Evolutionary conservation across 2,797 vertebrate species (phyloP).

Genomic region (Brachymystax lenok): DNA sequence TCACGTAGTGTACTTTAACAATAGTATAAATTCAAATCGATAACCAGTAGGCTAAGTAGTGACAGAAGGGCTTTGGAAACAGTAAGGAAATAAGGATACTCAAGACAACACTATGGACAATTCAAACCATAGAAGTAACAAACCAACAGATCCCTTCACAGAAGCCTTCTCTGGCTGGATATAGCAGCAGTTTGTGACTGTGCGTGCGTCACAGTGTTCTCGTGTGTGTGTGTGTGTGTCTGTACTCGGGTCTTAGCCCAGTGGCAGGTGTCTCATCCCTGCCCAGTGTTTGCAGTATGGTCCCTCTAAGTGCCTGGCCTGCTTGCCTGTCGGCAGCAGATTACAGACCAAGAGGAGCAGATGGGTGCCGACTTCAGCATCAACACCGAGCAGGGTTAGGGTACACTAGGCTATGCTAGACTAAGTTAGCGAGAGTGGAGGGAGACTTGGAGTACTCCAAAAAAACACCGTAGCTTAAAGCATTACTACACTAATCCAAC

Average conservation of each 20-base stretch:
- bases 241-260: constrained; percentile 67
- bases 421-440: constrained; percentile 52
- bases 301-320: constrained; percentile 69
- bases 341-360: constrained; percentile 73
- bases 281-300: constrained; percentile 76
- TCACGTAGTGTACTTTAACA: no score
- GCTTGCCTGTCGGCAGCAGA: constrained; percentile 69
- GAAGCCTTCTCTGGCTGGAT: no score
- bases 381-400: constrained; percentile 51
- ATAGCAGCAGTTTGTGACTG: no score
- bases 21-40: no score
- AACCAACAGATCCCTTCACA: no score
- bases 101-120: no score
- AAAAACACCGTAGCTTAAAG: constrained; percentile 65
- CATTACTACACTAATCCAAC: constrained; percentile 35
- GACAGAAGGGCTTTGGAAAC: no score
- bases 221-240: no score
- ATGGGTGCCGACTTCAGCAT: constrained; percentile 82
- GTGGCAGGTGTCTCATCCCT: constrained; percentile 77
- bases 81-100: no score
- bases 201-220: no score
- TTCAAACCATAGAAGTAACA: no score
- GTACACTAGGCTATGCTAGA: constrained; percentile 5
- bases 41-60: no score
- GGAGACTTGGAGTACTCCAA: constrained; percentile 38